These are phyloP conservation scores for Antheraea pernyi DNA, from an alignment of 1,140 invertebrate species.

Conservation along the genomic window DNA sequence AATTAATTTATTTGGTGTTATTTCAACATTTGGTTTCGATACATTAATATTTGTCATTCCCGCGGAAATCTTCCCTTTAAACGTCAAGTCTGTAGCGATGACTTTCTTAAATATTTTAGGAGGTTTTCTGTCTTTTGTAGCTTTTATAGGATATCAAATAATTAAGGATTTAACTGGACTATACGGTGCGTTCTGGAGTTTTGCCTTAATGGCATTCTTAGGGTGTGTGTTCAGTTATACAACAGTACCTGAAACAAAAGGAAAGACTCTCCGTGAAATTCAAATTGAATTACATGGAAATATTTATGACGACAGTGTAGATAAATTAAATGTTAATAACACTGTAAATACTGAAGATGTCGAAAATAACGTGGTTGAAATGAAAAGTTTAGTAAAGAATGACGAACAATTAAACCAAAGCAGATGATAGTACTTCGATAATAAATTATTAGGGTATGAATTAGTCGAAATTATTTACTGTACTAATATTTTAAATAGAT, in stretches of 20 bases:
- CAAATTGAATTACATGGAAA: slow-evolving; percentile 64
- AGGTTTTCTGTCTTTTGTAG: slow-evolving; percentile 63
- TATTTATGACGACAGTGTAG: slow-evolving; percentile 21
- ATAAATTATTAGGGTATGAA: too few species aligned
- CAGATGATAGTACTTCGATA: too few species aligned
- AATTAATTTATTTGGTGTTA: slow-evolving; percentile 77
- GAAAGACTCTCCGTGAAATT: slow-evolving; percentile 84
- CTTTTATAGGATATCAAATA: slow-evolving; percentile 75
- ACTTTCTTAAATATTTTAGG: slow-evolving; percentile 60
- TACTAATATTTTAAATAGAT: too few species aligned
- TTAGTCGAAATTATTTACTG: too few species aligned
- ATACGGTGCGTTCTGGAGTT: slow-evolving; percentile 77
- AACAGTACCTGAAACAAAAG: slow-evolving; percentile 85
- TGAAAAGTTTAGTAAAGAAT: background rate
- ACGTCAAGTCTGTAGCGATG: slow-evolving; percentile 80
- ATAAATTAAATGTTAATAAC: background rate
- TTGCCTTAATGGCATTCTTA: slow-evolving; percentile 61
- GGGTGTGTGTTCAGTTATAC: slow-evolving; percentile 77
- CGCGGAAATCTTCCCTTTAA: slow-evolving; percentile 81
- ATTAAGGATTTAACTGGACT: slow-evolving; percentile 70
- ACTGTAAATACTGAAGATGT: background rate
- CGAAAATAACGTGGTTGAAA: background rate
- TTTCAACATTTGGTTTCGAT: slow-evolving; percentile 79
- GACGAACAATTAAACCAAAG: background rate
- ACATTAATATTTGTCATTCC: slow-evolving; percentile 80